These are phyloP conservation scores for Scomber colias DNA, from an alignment of 2,113 vertebrate genomes.

Conservation along the genomic window DNA sequence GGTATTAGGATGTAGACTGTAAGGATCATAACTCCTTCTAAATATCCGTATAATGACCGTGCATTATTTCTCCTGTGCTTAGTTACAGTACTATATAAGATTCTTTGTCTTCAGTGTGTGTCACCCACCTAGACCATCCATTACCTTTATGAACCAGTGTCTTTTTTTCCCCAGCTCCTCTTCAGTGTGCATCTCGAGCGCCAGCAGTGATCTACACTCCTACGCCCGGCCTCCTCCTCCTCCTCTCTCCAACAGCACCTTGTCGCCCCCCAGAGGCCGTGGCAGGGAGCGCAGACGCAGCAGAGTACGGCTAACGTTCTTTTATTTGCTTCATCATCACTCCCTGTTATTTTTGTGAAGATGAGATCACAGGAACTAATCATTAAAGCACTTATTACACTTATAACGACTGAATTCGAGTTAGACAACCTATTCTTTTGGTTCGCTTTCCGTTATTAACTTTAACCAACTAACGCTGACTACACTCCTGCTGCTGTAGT, in stretches of 20 bases:
- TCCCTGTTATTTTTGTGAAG: background rate
- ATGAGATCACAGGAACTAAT: background rate
- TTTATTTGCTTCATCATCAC: background rate
- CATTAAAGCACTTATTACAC: background rate
- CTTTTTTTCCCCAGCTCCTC: constrained; percentile 86
- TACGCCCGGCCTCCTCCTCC: constrained; percentile 93
- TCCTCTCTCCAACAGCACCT: constrained; percentile 74
- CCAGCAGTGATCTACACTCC: constrained; percentile 97
- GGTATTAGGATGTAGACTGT: too few relatives aligned
- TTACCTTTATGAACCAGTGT: background rate
- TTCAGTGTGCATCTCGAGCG: constrained; percentile 90
- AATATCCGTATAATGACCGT: too few relatives aligned
- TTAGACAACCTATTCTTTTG: background rate
- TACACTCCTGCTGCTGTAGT: too few relatives aligned
- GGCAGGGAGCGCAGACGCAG: constrained; percentile 83
- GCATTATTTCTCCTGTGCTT: too few relatives aligned
- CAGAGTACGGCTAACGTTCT: constrained; percentile 69
- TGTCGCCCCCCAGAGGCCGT: constrained; percentile 83
- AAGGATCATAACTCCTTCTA: too few relatives aligned
- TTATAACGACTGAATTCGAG: background rate
- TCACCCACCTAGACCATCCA: too few relatives aligned
- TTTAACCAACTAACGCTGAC: too few relatives aligned
- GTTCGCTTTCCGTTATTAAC: too few relatives aligned
- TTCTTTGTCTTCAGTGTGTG: too few relatives aligned
- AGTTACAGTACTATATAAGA: too few relatives aligned